Percentiles rank a stretch among this genome's conserved stretches.
These are phyloP conservation scores for Tylochromis polylepis DNA, from an alignment of 2,113 vertebrate genomes.

Conservation along the genomic window DNA sequence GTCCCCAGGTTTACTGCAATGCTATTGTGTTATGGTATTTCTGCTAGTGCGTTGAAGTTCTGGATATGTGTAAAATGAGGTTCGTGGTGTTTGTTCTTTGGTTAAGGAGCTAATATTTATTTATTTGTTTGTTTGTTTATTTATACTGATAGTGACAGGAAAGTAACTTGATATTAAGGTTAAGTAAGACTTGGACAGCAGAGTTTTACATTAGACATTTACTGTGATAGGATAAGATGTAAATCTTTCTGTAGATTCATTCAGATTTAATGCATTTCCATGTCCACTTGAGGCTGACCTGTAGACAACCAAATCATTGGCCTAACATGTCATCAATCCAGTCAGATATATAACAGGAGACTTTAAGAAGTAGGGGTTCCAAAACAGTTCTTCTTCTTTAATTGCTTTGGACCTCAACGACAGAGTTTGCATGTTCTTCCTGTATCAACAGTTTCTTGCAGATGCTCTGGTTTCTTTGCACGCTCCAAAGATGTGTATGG, in stretches of 20 bases:
- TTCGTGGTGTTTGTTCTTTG: background rate
- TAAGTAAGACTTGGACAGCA: background rate
- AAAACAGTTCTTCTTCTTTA: background rate
- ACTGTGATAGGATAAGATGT: background rate
- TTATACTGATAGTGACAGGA: background rate
- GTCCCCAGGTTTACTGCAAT: background rate
- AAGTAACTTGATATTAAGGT: slow-evolving; percentile 3
- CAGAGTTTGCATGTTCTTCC: background rate
- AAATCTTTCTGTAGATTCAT: background rate
- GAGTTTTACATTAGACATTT: background rate
- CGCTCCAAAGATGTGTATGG: background rate
- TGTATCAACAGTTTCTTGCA: background rate
- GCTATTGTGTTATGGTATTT: background rate
- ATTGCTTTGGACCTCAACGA: background rate
- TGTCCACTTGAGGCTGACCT: background rate
- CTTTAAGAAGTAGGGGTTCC: background rate
- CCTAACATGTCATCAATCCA: background rate
- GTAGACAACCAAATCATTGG: background rate
- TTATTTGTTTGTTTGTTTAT: background rate
- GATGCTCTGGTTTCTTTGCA: background rate
- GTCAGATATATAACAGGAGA: background rate
- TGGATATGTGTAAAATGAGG: background rate
- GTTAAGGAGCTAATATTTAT: background rate
- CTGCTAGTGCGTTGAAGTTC: background rate
- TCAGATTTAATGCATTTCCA: background rate